phyloP scores from a whole-genome alignment of 2,797 vertebrate species.

The Artibeus jamaicensis region DNA sequence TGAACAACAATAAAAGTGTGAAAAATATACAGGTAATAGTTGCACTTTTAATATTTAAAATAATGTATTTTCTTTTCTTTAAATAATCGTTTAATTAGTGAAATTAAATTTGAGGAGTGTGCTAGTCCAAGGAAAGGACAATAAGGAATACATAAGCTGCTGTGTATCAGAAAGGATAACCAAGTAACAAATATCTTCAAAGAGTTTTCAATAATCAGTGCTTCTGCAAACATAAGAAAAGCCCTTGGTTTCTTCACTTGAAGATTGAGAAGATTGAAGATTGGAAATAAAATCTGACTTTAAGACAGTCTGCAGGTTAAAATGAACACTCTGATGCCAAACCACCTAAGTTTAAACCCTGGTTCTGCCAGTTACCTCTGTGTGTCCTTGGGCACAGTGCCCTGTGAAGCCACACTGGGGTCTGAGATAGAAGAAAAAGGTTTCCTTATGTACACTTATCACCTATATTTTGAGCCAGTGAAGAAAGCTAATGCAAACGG shows the following conservation, averaged over 20 bases:
- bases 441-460: not conserved
- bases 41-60: not conserved
- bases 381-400: not conserved
- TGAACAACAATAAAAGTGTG: too few species aligned
- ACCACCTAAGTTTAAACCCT: not conserved
- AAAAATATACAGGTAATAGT: not conserved
- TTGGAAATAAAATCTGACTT: not conserved
- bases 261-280: not conserved
- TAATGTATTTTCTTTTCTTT: not conserved
- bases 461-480: not conserved
- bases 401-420: not conserved
- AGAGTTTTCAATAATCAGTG: not conserved
- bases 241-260: not conserved
- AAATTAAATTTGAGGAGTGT: not conserved
- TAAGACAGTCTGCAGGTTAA: not conserved
- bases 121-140: not conserved
- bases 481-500: not conserved
- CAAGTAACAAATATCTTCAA: not conserved
- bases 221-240: not conserved
- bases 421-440: not conserved
- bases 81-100: not conserved
- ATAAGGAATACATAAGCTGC: not conserved
- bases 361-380: not conserved
- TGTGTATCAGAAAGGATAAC: not conserved
- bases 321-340: not conserved